Evolutionary conservation across 2,888 invertebrate species (phyloP), one percentile per base, ranked within the genome.

Genomic region (Autographa gamma): DNA sequence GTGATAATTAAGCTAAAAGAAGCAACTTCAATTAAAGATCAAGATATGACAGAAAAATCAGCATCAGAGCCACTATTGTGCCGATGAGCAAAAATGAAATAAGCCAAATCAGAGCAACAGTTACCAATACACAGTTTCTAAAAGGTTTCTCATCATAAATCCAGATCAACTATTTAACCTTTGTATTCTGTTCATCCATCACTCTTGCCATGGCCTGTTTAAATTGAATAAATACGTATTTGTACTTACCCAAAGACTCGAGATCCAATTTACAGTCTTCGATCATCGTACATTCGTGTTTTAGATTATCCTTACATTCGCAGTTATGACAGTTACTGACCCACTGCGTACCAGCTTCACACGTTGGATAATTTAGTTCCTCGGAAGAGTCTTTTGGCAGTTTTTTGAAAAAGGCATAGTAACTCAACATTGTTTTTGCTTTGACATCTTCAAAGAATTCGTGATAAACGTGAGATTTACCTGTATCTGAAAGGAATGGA

Each of bases 311-410:
- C 9, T 73, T 60, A 38, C 78, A 78, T 19, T 62, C 48, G 9
- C 78, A 78, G 34, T 66, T 19, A 9, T 80, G 52, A 38, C 78
- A 78, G 25, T 31, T 73, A 14, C 77, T 78, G 4, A 38, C n/a
- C 78, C 78, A 78, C 9, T 19, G 62, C 0, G 78, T 78, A 13
- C 80, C 65, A 9, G 11, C 41, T 56, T 72, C 67, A 60, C 78
- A 78, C 34, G 73, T 78, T 31, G 66, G 73, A 25, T 69, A 43
- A 9, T 31, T 11, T 11, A 38, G 9, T 8, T 2, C 14, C n/a
- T 54, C 25, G 0, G 25, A 54, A 13, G 66, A 19, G 14, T 68
- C 48, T 67, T 78, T 77, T 14, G 67, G 64, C 13, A 73, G 9
- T 31, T 65, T 73, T 6, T 76, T 56, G 18, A 54, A 1, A 2